A percentile compares a stretch with the other conserved stretches of the same genome.
Evolutionary conservation across 30 jellyfish, hydroid and myxozoan genomes (phyloP).

Genomic region (Pelagia noctiluca): DNA sequence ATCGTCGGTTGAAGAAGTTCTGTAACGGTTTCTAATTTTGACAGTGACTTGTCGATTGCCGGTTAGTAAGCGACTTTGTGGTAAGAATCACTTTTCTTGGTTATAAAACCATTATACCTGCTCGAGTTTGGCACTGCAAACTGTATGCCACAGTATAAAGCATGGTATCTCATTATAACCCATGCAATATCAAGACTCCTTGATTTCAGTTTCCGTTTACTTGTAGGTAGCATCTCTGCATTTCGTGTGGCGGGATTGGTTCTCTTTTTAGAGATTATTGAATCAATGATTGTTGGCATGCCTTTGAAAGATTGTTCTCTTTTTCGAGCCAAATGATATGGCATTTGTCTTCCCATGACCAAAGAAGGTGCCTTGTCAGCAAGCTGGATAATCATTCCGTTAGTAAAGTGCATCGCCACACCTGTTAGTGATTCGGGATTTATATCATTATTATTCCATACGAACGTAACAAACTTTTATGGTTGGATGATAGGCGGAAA

Average conservation of each 20-base stretch:
- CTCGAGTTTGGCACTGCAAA: constrained; percentile 36
- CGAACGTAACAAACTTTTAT: constrained; percentile 4
- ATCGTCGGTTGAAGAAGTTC: constrained; percentile 57
- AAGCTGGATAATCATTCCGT: constrained; percentile 30
- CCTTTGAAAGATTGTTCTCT: neutral
- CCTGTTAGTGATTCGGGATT: constrained; percentile 25
- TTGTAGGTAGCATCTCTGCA: neutral
- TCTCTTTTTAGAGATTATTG: neutral
- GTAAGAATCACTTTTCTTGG: neutral
- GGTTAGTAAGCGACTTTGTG: constrained; percentile 24
- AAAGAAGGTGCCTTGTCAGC: neutral
- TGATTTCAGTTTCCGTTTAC: neutral
- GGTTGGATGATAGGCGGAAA: constrained; percentile 14
- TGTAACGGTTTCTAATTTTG: constrained; percentile 60
- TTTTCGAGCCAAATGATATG: neutral
- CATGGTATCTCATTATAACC: neutral
- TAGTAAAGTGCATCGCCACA: constrained; percentile 38
- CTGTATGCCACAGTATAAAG: neutral
- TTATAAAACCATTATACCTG: constrained; percentile 13
- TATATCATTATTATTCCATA: constrained; percentile 8
- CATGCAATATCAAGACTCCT: neutral
- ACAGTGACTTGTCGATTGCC: constrained; percentile 39
- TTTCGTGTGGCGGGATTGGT: neutral
- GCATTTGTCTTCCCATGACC: neutral
- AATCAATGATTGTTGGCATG: neutral